Conservation (phyloP, 2,797 vertebrate species). For the Hemitrygon akajei region DNA sequence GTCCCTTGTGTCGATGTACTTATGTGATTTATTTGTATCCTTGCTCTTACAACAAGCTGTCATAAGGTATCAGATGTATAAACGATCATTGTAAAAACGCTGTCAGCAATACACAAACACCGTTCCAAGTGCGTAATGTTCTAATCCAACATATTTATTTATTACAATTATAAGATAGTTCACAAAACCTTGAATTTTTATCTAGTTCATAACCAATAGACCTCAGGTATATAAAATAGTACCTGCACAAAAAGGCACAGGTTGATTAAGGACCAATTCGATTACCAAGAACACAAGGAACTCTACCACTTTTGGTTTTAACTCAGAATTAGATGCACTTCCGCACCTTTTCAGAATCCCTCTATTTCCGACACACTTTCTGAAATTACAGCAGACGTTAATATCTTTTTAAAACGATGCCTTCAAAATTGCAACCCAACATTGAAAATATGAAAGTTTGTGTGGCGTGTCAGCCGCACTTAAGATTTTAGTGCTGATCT, state of each 20-base stretch:
- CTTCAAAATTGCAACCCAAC: no score
- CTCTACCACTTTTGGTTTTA: not conserved
- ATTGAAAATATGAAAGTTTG: not conserved
- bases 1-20: not conserved
- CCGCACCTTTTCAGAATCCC: not conserved
- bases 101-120: not conserved
- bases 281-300: not conserved
- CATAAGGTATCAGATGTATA: not conserved
- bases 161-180: not conserved
- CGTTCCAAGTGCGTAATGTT: not conserved
- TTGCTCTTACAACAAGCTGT: not conserved
- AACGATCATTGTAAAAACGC: not conserved
- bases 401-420: not conserved
- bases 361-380: not conserved
- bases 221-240: not conserved
- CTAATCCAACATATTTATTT: not conserved
- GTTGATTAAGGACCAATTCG: not conserved
- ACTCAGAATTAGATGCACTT: not conserved
- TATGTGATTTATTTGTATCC: not conserved
- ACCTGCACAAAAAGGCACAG: not conserved
- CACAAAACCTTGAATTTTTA: not conserved
- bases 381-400: not conserved
- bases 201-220: not conserved
- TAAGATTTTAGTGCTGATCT: not conserved
- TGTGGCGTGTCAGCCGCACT: not conserved